These are phyloP conservation scores for Keiferia lycopersicella DNA, from an alignment of 2,888 invertebrate species.

Conservation along the genomic window DNA sequence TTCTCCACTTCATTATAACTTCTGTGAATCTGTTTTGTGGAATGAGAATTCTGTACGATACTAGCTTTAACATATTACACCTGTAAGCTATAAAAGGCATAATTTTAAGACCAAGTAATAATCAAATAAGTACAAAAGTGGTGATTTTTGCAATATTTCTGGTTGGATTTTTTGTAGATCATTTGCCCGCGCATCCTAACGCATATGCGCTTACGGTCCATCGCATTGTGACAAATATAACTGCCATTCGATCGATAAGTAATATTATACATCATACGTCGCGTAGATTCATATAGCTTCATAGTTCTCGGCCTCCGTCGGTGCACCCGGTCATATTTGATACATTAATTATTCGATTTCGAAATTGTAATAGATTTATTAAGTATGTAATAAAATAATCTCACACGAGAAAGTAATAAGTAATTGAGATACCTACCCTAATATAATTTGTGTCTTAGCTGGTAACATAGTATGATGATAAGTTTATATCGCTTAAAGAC, in stretches of 20 bases:
- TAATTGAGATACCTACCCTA: constrained; percentile 66
- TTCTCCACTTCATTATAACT: not conserved
- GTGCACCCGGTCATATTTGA: constrained; percentile 77
- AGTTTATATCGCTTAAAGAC: constrained; percentile 72
- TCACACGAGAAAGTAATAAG: constrained; percentile 73
- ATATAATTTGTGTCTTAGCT: constrained; percentile 81
- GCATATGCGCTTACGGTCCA: constrained; percentile 36
- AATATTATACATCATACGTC: constrained; percentile 69
- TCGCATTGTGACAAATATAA: constrained; percentile 70
- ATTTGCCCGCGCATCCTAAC: constrained; percentile 5
- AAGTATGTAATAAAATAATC: constrained; percentile 68
- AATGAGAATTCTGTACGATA: not conserved
- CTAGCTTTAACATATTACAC: not conserved
- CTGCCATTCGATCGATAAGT: constrained; percentile 79
- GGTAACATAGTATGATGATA: constrained; percentile 75
- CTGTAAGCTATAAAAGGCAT: not conserved
- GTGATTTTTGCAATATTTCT: not conserved
- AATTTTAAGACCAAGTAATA: too few species aligned
- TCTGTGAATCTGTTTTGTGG: not conserved
- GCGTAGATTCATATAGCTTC: constrained; percentile 70
- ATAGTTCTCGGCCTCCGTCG: constrained; percentile 70
- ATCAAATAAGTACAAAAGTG: not conserved
- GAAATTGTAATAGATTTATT: constrained; percentile 79
- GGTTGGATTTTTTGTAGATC: not conserved
- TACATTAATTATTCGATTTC: constrained; percentile 78